Evolutionary conservation across 2,113 vertebrate genomes (phyloP).

Genomic region (Engystomops pustulosus): DNA sequence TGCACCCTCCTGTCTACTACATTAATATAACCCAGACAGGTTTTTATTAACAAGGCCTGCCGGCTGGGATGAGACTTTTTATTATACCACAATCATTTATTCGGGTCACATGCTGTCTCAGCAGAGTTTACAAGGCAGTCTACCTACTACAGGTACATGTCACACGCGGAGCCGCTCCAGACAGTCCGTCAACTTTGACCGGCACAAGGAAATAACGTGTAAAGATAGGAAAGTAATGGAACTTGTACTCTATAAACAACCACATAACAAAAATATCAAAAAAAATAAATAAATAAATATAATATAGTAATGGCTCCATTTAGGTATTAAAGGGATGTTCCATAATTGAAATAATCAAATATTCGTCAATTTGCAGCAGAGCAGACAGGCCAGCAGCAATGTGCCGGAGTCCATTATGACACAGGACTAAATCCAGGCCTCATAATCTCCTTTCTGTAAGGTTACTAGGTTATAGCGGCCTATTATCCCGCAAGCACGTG

Average conservation of each 20-base stretch:
- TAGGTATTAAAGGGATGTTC: too few relatives aligned
- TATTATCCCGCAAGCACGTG: slow-evolving; percentile 5
- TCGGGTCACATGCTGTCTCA: not conserved
- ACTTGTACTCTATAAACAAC: too few relatives aligned
- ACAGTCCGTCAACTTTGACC: not conserved
- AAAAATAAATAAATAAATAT: too few relatives aligned
- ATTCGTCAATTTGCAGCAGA: too few relatives aligned
- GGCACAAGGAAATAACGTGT: not conserved
- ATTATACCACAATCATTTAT: not conserved
- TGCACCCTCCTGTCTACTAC: slow-evolving; percentile 25
- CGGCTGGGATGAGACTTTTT: not conserved
- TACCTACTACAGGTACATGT: not conserved
- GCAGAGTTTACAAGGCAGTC: not conserved
- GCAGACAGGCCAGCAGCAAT: not conserved
- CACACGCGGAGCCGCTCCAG: not conserved
- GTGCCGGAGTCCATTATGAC: not conserved
- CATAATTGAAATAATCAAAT: too few relatives aligned
- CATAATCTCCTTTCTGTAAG: slow-evolving; percentile 34
- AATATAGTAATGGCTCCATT: too few relatives aligned
- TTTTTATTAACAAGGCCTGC: slow-evolving; percentile 8
- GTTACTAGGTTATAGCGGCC: slow-evolving; percentile 31
- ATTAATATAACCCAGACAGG: slow-evolving; percentile 38
- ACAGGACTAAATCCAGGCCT: not conserved
- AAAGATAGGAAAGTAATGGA: too few relatives aligned
- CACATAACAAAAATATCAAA: too few relatives aligned